phyloP scores from a whole-genome alignment of 1,140 invertebrate species.

The Yoshiicerus persimilis region DNA sequence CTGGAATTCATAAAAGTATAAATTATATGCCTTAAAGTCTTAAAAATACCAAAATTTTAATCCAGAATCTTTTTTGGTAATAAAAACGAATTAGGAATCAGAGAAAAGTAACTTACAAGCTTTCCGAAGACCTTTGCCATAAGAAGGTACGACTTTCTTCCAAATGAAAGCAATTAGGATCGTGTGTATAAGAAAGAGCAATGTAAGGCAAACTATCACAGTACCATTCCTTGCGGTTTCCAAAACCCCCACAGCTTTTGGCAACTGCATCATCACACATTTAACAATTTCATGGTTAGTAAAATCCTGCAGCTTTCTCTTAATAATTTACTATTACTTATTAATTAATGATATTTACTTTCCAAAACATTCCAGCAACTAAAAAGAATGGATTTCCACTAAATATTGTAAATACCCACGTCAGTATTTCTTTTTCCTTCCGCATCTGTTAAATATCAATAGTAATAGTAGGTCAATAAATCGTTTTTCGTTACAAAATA shows the following conservation, averaged over 20 bases:
- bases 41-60: background rate
- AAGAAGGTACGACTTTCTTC: slow-evolving; percentile 9
- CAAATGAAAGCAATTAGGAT: slow-evolving; percentile 6
- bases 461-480: too few relatives aligned
- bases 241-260: background rate
- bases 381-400: slow-evolving; percentile 18
- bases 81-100: background rate
- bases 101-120: background rate
- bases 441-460: background rate
- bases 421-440: slow-evolving; percentile 26
- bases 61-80: background rate
- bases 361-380: background rate
- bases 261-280: background rate
- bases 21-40: background rate
- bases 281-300: background rate
- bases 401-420: slow-evolving; percentile 18
- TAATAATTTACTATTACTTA: too few relatives aligned
- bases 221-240: background rate
- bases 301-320: background rate
- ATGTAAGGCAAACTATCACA: background rate
- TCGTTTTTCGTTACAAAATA: too few relatives aligned
- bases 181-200: background rate
- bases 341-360: background rate
- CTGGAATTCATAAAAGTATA: background rate
- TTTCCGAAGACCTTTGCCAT: slow-evolving; percentile 25